phyloP scores from a whole-genome alignment of 1,140 invertebrate genomes.

The Brevipalpus yothersi region DNA sequence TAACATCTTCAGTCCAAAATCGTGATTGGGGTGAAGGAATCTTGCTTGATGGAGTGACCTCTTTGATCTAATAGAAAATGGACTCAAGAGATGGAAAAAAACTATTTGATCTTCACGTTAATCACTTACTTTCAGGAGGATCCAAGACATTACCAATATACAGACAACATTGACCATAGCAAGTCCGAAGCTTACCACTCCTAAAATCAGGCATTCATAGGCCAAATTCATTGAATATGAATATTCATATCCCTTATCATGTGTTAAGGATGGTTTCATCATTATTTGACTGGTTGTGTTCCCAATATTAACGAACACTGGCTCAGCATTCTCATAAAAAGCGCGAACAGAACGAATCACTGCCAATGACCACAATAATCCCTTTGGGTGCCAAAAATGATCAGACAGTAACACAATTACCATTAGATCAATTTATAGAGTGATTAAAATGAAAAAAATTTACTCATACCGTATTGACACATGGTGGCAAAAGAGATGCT shows the following conservation, averaged over 20 bases:
- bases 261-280: constrained; percentile 6
- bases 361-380: not conserved
- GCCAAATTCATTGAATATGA: constrained; percentile 42
- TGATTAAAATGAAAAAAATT: too few relatives aligned
- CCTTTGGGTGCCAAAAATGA: not conserved
- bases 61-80: constrained; percentile 37
- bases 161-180: constrained; percentile 58
- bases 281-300: not conserved
- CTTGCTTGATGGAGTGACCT: constrained; percentile 53
- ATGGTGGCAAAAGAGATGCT: constrained; percentile 56
- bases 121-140: constrained; percentile 42
- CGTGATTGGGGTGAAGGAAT: constrained; percentile 35
- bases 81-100: constrained; percentile 1
- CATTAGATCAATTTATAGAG: too few relatives aligned
- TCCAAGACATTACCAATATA: constrained; percentile 53
- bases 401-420: too few relatives aligned
- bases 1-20: constrained; percentile 57
- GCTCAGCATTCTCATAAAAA: not conserved
- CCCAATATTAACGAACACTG: not conserved
- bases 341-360: not conserved
- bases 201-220: constrained; percentile 46
- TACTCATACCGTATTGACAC: constrained; percentile 61
- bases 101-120: not conserved
- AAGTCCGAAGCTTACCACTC: constrained; percentile 46
- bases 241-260: constrained; percentile 19